Conservation (phyloP, 2,888 invertebrate species). For the Apantesis nais region DNA sequence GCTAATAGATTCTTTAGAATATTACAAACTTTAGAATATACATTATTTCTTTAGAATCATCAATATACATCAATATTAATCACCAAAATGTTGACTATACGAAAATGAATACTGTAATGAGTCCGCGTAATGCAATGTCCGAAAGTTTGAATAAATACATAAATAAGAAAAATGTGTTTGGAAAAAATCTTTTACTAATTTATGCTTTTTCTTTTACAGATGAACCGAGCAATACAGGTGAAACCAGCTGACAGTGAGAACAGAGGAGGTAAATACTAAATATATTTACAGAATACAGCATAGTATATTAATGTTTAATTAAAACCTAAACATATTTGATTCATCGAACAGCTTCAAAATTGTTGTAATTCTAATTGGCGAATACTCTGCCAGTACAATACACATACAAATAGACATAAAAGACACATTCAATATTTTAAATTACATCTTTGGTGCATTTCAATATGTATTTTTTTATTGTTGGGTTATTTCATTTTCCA, state of each 20-base stretch:
- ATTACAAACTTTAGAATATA: no score
- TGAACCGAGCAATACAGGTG: constrained; percentile 99
- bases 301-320: not conserved
- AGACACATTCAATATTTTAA: not conserved
- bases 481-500: no score
- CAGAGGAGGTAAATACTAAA: constrained; percentile 93
- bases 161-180: no score
- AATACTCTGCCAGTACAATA: constrained; percentile 4
- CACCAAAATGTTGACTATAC: no score
- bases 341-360: not conserved
- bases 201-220: constrained; percentile 89
- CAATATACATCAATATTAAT: no score
- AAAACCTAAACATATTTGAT: not conserved
- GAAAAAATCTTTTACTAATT: constrained; percentile 23
- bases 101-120: no score
- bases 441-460: no score
- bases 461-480: no score
- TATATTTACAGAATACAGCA: not conserved
- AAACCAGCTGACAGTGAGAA: constrained; percentile 99
- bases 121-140: no score
- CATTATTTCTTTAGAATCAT: no score
- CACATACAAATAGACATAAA: not conserved
- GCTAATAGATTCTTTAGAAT: no score
- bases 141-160: no score
- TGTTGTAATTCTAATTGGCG: not conserved